phyloP scores from a whole-genome alignment of 1,140 invertebrate genomes.

The Hermatobates lingyangjiaoensis region DNA sequence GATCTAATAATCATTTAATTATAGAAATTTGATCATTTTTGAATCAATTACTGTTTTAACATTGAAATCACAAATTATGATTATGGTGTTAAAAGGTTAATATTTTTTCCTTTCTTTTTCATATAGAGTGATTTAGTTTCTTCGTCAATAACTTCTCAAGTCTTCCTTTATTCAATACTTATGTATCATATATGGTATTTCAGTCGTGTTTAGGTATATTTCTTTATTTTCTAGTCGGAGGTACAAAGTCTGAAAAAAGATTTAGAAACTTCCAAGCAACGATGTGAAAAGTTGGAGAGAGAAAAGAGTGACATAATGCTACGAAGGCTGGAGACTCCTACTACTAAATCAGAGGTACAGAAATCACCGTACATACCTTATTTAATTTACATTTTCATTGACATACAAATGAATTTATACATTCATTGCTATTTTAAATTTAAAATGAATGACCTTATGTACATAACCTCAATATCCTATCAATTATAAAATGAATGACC shows the following conservation, averaged over 20 bases:
- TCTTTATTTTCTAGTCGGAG: conserved; percentile 16
- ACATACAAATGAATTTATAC: too few relatives aligned
- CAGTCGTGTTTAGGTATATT: not conserved
- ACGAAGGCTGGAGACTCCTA: conserved; percentile 49
- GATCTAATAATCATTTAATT: too few relatives aligned
- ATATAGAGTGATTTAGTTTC: not conserved
- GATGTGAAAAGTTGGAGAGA: conserved; percentile 59
- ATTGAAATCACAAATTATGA: not conserved
- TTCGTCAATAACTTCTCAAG: not conserved
- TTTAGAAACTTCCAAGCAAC: conserved; percentile 29
- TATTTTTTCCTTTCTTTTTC: not conserved
- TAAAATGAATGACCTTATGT: too few relatives aligned
- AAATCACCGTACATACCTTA: too few relatives aligned
- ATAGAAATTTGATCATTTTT: too few relatives aligned
- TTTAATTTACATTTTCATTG: too few relatives aligned
- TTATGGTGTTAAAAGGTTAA: not conserved
- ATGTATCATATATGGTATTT: not conserved
- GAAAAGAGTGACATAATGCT: conserved; percentile 73
- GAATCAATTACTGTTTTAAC: too few relatives aligned
- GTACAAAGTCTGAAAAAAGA: conserved; percentile 37
- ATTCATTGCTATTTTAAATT: too few relatives aligned
- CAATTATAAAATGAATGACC: too few relatives aligned
- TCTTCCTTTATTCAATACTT: not conserved
- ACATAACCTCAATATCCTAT: too few relatives aligned
- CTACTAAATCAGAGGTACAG: conserved; percentile 44